Base-by-base conservation (phyloP, 1,140 invertebrate genomes). In the Pissodes strobi region DNA sequence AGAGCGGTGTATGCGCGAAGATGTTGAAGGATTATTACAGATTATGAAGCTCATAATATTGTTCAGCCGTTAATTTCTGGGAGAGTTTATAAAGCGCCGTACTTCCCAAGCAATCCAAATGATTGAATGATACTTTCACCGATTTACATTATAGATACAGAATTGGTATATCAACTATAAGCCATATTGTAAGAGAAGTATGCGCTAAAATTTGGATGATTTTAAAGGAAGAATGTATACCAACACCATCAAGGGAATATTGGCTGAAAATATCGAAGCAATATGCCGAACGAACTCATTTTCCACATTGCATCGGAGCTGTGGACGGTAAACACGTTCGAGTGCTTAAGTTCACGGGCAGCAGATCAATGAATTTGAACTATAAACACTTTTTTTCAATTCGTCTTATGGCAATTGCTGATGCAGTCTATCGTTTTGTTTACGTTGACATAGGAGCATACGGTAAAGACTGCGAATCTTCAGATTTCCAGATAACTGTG, bases 301-400 rank as follows among this genome's bases (percentile, higher is more conserved):
- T 34, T n/a, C 30, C 30, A 18, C 66, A 79, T 68, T 78, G 73
- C 61, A 58, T 76, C 27, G 75, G 76, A 41, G 73, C 78, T 18
- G 68, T 81, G 4, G 80, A 81, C 74, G 79, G 80, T 0, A 79
- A 77, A 64, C 74, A 79, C 65, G 68, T 79, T 12, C 25, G 66
- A 37, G 65, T 78, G 53, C 68, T 72, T 57, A 41, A 56, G 22
- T 74, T 76, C 49, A 46, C 61, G 52, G 67, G 76, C 45, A 66
- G 65, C 72, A 74, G 76, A 52, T 77, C 74, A 9, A 51, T 71
- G 25, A 81, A 76, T 66, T 81, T 74, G 63, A 83, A 83, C 69
- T 84, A 82, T 65, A 83, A 34, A n/a, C 6, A 34, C 6, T 34
- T 8, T 34, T 34, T 34, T 34, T n/a, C 30, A 8, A 34, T 34